Percentiles rank a stretch among this genome's conserved stretches.
Conservation (phyloP, 2,113 vertebrate genomes). For the Struthidea cinerea region DNA sequence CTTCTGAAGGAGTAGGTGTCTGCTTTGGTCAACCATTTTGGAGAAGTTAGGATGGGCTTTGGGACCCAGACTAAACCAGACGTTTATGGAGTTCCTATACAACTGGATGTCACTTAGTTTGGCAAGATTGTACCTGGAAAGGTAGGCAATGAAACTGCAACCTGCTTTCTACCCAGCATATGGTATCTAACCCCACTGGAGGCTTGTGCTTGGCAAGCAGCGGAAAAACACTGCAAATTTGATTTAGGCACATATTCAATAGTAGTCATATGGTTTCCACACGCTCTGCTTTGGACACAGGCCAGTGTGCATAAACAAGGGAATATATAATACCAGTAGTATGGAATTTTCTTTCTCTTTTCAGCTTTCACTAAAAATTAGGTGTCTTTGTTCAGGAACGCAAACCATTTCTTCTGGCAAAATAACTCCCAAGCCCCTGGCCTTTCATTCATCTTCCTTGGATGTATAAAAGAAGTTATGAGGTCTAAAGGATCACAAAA, state of each 20-base stretch:
- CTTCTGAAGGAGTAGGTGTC: not conserved
- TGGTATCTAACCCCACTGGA: constrained; percentile 37
- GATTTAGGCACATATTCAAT: constrained; percentile 52
- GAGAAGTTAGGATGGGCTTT: not conserved
- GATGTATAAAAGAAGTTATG: not conserved
- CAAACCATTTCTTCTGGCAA: constrained; percentile 38
- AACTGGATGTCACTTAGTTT: not conserved
- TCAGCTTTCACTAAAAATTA: constrained; percentile 48
- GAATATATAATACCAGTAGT: constrained; percentile 47
- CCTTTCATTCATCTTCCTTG: constrained; percentile 1
- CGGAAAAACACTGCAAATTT: constrained; percentile 33
- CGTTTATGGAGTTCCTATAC: not conserved
- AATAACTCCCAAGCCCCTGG: not conserved
- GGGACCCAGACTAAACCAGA: not conserved
- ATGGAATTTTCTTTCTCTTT: constrained; percentile 46
- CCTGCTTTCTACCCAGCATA: constrained; percentile 52
- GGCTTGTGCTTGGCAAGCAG: constrained; percentile 40
- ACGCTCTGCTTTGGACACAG: constrained; percentile 28
- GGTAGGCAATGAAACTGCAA: constrained; percentile 41
- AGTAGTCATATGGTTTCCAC: constrained; percentile 59
- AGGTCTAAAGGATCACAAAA: not conserved
- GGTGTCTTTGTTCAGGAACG: constrained; percentile 39
- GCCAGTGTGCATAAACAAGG: constrained; percentile 36
- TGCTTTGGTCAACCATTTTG: not conserved
- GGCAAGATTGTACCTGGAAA: constrained; percentile 47